Base-by-base conservation (phyloP, 2,797 vertebrate genomes). In the Gastrophryne carolinensis region DNA sequence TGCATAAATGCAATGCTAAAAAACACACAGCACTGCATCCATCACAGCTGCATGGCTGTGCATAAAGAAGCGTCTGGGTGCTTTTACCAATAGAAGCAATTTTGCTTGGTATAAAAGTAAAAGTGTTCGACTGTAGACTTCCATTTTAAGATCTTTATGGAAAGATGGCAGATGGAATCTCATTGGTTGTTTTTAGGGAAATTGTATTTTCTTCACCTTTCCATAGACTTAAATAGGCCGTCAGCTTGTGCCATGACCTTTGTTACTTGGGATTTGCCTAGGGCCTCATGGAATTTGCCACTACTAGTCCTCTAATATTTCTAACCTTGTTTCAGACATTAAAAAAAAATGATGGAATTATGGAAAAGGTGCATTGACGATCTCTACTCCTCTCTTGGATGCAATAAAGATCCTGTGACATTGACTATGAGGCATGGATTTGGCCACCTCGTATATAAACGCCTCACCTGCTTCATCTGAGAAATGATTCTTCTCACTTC, bases 401-500 rank as follows among this genome's bases (percentile, higher is more conserved):
- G 13, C 15, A 47, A 66, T 49, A 44, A 34, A 65, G 35, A 53
- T 17, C 11, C 29, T 17, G 56, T 75, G 65, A 62, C 73, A 70
- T 70, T 70, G 70, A 72, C 47, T 72, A 66, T 30, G 8, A n/a
- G 39, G 49, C 35, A 26, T 27, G 27, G 47, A 44, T 41, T 70
- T 70, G 35, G 53, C 44, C 15, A 26, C 41, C 35, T 65, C 34
- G 3, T 27, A 15, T 64, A 53, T 63, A 54, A 35, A 53, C 49
- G 52, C 44, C 63, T 82, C 72, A 24, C 68, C 72, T 82, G 61
- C 71, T 74, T 66, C 73, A 79, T 73, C 65, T 27, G 62, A 60
- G 66, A 76, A 77, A 78, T 81, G 73, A 57, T 72, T 61, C 23
- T 9, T 68, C 1, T 11, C 52, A 15, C 56, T 52, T 75, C 49